phyloP scores from a whole-genome alignment of 2,888 invertebrate genomes.

The Amphipyra tragopoginis region DNA sequence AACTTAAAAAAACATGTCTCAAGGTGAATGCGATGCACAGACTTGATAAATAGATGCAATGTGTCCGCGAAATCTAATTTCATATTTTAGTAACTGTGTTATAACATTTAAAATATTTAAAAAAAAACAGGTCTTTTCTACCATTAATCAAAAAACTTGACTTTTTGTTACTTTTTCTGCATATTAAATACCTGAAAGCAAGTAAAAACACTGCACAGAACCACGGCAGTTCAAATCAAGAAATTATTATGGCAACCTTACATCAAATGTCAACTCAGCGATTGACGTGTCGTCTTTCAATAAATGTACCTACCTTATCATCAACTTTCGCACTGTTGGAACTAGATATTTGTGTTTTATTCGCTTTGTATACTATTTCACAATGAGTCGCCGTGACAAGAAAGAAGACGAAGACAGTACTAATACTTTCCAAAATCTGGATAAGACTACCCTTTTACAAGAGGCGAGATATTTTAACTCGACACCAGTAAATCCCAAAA shows the following conservation, averaged over 20 bases:
- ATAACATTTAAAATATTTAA: no score
- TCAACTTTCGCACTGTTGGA: neutral
- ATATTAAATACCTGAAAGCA: no score
- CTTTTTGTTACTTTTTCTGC: no score
- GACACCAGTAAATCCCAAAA: constrained; percentile 97
- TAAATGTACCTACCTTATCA: neutral
- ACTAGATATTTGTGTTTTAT: constrained; percentile 2
- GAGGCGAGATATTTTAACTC: constrained; percentile 99
- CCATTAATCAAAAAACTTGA: no score
- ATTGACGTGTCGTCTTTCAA: constrained; percentile 12
- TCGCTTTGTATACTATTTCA: constrained; percentile 1
- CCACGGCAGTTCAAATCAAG: no score
- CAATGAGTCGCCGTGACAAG: constrained; percentile 62
- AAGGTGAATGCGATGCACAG: no score
- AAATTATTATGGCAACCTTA: neutral
- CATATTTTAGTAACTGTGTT: no score
- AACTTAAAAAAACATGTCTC: no score
- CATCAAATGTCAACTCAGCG: neutral
- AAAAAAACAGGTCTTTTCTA: no score
- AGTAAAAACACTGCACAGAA: no score
- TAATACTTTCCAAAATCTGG: constrained; percentile 96
- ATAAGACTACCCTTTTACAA: constrained; percentile 98
- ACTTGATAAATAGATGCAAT: no score
- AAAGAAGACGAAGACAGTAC: constrained; percentile 92
- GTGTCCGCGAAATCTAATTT: no score